Conservation (phyloP, 1,140 invertebrate species). For the Magallana angulata region DNA sequence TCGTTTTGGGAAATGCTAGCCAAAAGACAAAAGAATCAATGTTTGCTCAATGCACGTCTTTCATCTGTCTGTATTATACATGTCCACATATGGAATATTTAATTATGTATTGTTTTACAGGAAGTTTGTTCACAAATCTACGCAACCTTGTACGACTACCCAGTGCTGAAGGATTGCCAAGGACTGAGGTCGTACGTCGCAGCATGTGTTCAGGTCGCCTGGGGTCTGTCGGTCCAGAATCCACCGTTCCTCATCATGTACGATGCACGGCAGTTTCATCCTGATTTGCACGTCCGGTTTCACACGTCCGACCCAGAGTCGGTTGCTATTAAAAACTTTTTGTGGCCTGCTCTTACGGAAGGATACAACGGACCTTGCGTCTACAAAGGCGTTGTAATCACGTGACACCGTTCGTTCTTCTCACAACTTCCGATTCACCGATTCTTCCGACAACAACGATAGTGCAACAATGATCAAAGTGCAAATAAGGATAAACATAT, state of each 20-base stretch:
- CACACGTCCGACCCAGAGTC: slow-evolving; percentile 83
- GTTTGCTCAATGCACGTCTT: too few species aligned
- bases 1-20: too few species aligned
- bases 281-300: slow-evolving; percentile 84
- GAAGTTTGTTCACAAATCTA: slow-evolving; percentile 85
- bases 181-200: slow-evolving; percentile 84
- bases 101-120: slow-evolving; percentile 75
- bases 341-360: slow-evolving; percentile 87
- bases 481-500: neutral
- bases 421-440: neutral
- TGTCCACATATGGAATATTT: too few species aligned
- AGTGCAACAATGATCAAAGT: slow-evolving; percentile 1
- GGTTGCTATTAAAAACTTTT: slow-evolving; percentile 83
- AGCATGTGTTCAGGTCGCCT: slow-evolving; percentile 85
- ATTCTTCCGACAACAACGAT: neutral
- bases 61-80: too few species aligned
- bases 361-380: slow-evolving; percentile 84
- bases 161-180: slow-evolving; percentile 84
- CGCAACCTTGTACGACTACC: slow-evolving; percentile 88
- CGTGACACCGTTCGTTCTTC: slow-evolving; percentile 74
- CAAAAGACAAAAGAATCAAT: too few species aligned
- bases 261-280: slow-evolving; percentile 82
- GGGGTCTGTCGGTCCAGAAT: slow-evolving; percentile 81
- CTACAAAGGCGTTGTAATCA: slow-evolving; percentile 87
- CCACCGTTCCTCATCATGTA: slow-evolving; percentile 82